Percentiles rank a stretch among this genome's conserved stretches.
Evolutionary conservation across 2,888 invertebrate species (phyloP).

Genomic region (Odontocerum albicorne): DNA sequence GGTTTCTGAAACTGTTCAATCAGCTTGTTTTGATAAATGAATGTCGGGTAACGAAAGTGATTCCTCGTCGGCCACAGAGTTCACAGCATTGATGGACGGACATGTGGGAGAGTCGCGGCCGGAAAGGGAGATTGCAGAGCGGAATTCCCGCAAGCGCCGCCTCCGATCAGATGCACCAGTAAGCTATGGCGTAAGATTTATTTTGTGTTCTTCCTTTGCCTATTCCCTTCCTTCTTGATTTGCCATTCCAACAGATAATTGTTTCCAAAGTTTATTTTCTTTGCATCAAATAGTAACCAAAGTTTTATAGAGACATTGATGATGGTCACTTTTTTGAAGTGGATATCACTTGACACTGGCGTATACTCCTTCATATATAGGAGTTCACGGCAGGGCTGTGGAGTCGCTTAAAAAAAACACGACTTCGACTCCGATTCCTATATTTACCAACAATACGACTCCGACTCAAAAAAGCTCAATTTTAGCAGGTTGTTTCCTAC

Average conservation of each 20-base stretch:
- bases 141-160: constrained; percentile 59
- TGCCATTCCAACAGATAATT: neutral
- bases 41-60: constrained; percentile 30
- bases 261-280: neutral
- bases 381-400: too few relatives aligned
- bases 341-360: too few relatives aligned
- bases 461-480: too few relatives aligned
- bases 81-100: constrained; percentile 83
- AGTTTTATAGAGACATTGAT: too few relatives aligned
- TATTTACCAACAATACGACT: too few relatives aligned
- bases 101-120: constrained; percentile 70
- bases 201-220: neutral
- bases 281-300: too few relatives aligned
- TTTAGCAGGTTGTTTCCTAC: too few relatives aligned
- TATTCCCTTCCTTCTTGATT: neutral
- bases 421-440: too few relatives aligned
- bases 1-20: neutral
- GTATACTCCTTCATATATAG: too few relatives aligned
- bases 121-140: constrained; percentile 57
- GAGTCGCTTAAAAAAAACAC: too few relatives aligned
- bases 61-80: constrained; percentile 66
- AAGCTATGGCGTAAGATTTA: constrained; percentile 55
- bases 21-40: constrained; percentile 14
- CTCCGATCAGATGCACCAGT: constrained; percentile 55
- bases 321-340: too few relatives aligned